Conservation (phyloP, 2,797 vertebrate genomes). For the Rhinogobio ventralis region DNA sequence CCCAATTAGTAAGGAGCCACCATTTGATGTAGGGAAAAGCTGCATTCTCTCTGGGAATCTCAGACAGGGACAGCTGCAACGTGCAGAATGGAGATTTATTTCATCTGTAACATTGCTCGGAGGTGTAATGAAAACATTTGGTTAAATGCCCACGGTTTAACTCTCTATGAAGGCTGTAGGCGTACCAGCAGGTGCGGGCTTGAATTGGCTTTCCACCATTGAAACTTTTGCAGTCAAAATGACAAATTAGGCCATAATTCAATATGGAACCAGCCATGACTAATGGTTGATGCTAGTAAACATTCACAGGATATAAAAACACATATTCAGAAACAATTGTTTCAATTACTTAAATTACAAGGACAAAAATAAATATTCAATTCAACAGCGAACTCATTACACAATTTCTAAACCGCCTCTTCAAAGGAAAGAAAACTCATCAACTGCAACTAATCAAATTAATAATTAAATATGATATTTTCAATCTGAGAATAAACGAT, state of each 20-base stretch:
- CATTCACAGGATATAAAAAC: not conserved
- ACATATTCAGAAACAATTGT: conserved; percentile 7
- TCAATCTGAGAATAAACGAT: conserved; percentile 25
- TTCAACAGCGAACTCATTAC: not conserved
- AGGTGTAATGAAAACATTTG: conserved; percentile 46
- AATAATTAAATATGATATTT: conserved; percentile 47
- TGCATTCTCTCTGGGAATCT: not conserved
- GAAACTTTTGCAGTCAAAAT: conserved; percentile 26
- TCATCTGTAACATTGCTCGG: conserved; percentile 16
- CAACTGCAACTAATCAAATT: conserved; percentile 39
- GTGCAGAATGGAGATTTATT: conserved; percentile 21
- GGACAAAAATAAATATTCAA: not conserved
- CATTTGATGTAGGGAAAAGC: not conserved
- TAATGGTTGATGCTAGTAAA: conserved; percentile 29
- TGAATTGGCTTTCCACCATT: conserved; percentile 33
- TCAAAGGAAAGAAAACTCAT: conserved; percentile 24
- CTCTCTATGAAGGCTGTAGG: conserved; percentile 33
- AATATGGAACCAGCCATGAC: conserved; percentile 41
- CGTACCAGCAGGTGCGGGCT: conserved; percentile 41
- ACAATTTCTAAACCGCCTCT: conserved; percentile 32
- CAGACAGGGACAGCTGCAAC: not conserved
- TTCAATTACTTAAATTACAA: conserved; percentile 3
- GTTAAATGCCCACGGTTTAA: conserved; percentile 24
- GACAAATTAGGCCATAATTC: conserved; percentile 42
- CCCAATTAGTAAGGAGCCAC: not conserved